Evolutionary conservation across 2,797 vertebrate species (phyloP), one percentile per base, ranked within the genome.

Genomic region (Hylomyscus alleni): DNA sequence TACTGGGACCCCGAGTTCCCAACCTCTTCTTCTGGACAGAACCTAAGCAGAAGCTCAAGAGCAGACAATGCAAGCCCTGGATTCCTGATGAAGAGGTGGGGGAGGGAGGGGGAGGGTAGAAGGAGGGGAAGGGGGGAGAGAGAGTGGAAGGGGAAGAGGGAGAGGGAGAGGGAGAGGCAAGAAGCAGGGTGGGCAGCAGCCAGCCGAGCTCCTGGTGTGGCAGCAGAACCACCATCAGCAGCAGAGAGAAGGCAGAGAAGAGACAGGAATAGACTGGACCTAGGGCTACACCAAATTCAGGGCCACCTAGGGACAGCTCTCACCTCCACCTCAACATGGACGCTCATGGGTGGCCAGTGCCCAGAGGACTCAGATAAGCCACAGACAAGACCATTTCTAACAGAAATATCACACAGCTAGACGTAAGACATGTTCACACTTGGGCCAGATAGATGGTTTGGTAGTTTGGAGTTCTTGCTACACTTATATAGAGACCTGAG

Each of bases 291-390:
- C 26, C 34, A 22, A 31, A 73, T 62, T 7, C 0, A 20, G 67
- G 29, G 7, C 65, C 69, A 0, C 6, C 13, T 11, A 0, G 8
- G 19, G 22, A 13, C 24, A 10, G 37, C 44, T 3, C 9, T n/a
- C 12, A 11, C 3, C 6, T 29, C 72, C 6, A 4, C 1, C 6
- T 26, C 76, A 14, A 3, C 22, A 1, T 0, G 1, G 0, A 20
- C 3, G 1, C 31, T 22, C 3, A 34, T 0, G 1, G 10, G 6
- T 4, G 29, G 17, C 6, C 0, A 0, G 0, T 31, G 44, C 9
- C 44, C 31, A 22, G 40, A 31, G 10, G 40, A 40, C 14, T 19
- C 31, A 0, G 4, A 40, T 9, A 13, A 75, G 44, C 31, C 2
- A 34, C 58, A 31, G 14, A 56, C 1, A 0, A 1, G 88, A 54